Base-by-base conservation (phyloP, 2,797 vertebrate species). In the Ctenochaetus hawaiiensis region DNA sequence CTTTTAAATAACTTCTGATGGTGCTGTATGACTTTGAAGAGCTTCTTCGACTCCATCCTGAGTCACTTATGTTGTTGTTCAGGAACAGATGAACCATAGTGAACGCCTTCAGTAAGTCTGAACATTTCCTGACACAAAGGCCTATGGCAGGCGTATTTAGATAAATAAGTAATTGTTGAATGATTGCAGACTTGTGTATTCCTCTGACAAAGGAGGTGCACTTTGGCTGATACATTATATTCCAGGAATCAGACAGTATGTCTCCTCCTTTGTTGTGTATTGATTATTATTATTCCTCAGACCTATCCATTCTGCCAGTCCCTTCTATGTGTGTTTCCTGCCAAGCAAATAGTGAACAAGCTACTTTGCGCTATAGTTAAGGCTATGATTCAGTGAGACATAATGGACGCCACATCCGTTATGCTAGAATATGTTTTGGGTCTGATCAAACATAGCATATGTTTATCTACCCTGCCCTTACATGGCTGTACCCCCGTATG, bases 401-500 rank as follows among this genome's bases (percentile, higher is more conserved):
- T 67, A 80, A 86, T 62, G 84, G 81, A 88, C 81, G 63, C 86
- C 62, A 79, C 69, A 88, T 83, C 79, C 78, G 82, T 87, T 84
- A 80, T 89, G 85, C 85, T 83, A 60, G 87, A 85, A 87, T 85
- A 61, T 89, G 84, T 89, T 87, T 90, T 68, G 77, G 74, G 67
- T 77, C 78, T 85, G 91, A 92, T 91, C 87, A 88, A 91, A 94
- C 91, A 92, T 86, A 85, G 83, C 91, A 93, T 87, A 92, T 95
- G 94, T 95, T 95, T 94, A 91, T 94, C 88, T 90, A 85, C 88
- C 89, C 92, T 91, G 91, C 91, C 93, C 91, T 86, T 82, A 90
- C 91, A 91, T 83, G 80, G 83, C 83, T 75, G 83, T 74, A 81
- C 83, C 80, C 26, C 84, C 82, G 79, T 78, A 80, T 89, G 87